Evolutionary conservation across 1,140 invertebrate genomes (phyloP).

Genomic region (Meloidogyne chitwoodi): DNA sequence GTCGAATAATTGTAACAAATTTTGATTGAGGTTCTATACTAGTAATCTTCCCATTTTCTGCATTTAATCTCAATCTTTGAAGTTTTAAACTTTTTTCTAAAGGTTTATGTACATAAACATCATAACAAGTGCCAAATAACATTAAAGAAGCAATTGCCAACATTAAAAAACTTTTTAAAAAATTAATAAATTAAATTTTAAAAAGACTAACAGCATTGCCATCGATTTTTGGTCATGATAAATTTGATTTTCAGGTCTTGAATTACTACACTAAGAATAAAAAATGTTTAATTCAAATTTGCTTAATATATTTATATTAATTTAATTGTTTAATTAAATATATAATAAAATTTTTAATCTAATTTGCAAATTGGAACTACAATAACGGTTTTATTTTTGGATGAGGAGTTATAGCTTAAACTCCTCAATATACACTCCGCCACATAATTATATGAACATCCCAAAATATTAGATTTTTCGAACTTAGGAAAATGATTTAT

Average conservation of each 20-base stretch:
- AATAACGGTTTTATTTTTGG: no score
- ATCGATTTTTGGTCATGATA: constrained; percentile 47
- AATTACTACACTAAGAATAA: constrained; percentile 52
- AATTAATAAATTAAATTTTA: neutral
- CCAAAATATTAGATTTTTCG: no score
- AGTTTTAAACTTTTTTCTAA: constrained; percentile 19
- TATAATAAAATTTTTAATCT: no score
- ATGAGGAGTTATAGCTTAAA: no score
- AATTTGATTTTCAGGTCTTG: constrained; percentile 49
- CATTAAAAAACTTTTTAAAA: constrained; percentile 36
- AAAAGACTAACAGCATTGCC: constrained; percentile 46
- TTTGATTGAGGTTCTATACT: neutral
- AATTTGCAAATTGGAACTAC: no score
- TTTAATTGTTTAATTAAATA: no score
- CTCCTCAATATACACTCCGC: no score
- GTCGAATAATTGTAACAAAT: constrained; percentile 6
- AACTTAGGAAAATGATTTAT: no score
- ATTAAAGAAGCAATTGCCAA: constrained; percentile 46
- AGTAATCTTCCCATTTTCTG: neutral
- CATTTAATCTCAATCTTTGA: neutral
- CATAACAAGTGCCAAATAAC: constrained; percentile 56
- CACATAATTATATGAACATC: no score
- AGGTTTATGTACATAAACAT: constrained; percentile 42
- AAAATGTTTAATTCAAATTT: no score
- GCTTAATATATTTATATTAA: no score